These are phyloP conservation scores for Picus viridis DNA, from an alignment of 2,797 vertebrate species.

Conservation along the genomic window DNA sequence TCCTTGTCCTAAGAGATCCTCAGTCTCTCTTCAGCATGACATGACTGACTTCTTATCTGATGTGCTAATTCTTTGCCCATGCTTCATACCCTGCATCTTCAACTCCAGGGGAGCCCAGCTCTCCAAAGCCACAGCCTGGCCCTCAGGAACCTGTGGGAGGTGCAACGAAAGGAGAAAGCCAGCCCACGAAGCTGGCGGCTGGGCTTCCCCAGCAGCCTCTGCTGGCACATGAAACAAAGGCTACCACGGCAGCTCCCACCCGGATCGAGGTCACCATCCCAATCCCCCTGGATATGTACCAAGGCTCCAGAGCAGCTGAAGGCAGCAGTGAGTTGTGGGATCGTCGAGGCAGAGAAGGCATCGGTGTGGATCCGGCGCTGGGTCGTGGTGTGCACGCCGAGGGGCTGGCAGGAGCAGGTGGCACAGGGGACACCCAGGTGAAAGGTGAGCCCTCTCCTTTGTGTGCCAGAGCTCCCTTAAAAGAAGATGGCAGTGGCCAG, in stretches of 20 bases:
- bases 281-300: slow-evolving; percentile 31
- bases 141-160: not conserved
- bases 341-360: not conserved
- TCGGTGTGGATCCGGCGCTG: not conserved
- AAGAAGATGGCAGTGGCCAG: not conserved
- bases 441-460: not conserved
- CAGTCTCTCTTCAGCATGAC: not conserved
- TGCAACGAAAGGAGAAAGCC: not conserved
- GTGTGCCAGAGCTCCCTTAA: not conserved
- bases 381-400: fast-evolving
- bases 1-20: not conserved
- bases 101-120: slow-evolving; percentile 57
- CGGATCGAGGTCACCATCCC: slow-evolving; percentile 38
- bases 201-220: not conserved
- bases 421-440: not conserved
- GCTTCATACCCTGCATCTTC: slow-evolving; percentile 14
- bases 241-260: slow-evolving; percentile 29
- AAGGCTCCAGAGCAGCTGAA: not conserved
- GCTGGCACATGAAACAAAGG: not conserved
- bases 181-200: not conserved
- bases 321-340: not conserved
- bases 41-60: not conserved
- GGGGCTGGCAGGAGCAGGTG: not conserved
- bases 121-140: not conserved
- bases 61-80: slow-evolving; percentile 60